Conservation (phyloP, 2,888 invertebrate species). For the Paralinhomoeus sp. region DNA sequence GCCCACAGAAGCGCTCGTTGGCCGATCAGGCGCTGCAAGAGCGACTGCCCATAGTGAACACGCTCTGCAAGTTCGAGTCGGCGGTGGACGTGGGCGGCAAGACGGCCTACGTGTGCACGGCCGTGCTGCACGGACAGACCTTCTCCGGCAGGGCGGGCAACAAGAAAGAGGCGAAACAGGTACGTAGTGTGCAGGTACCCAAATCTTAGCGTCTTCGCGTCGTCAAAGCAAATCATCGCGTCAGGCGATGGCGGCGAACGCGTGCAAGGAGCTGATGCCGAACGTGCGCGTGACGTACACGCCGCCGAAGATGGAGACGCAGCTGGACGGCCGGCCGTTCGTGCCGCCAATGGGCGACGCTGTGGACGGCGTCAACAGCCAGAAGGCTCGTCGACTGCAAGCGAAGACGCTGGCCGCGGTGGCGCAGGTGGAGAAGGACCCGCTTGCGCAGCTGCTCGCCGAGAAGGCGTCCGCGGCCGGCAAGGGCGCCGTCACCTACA, state of each 20-base stretch:
- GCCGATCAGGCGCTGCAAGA: too few relatives aligned
- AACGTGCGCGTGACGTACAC: not conserved
- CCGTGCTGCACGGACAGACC: not conserved
- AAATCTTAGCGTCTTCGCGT: not conserved
- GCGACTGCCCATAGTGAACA: not conserved
- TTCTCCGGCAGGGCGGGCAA: not conserved
- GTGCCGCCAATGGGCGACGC: not conserved
- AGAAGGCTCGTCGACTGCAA: not conserved
- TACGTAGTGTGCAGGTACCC: not conserved
- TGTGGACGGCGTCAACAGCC: not conserved
- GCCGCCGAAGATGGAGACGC: not conserved
- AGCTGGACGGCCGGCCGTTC: too few relatives aligned
- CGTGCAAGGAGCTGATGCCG: not conserved
- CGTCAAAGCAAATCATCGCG: too few relatives aligned
- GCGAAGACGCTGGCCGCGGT: too few relatives aligned
- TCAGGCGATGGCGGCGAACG: not conserved
- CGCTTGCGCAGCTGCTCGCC: not conserved
- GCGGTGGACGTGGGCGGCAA: not conserved
- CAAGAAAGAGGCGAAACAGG: slow-evolving; percentile 4
- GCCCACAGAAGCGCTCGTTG: too few relatives aligned
- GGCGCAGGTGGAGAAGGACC: not conserved
- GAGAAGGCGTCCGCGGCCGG: too few relatives aligned
- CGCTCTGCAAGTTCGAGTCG: not conserved
- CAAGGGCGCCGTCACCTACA: too few relatives aligned
- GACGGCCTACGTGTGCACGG: not conserved